A percentile compares a stretch with the other conserved stretches of the same genome.
These are phyloP conservation scores for Drosophila subpulchrella DNA, from an alignment of 1,140 invertebrate genomes.

Conservation along the genomic window DNA sequence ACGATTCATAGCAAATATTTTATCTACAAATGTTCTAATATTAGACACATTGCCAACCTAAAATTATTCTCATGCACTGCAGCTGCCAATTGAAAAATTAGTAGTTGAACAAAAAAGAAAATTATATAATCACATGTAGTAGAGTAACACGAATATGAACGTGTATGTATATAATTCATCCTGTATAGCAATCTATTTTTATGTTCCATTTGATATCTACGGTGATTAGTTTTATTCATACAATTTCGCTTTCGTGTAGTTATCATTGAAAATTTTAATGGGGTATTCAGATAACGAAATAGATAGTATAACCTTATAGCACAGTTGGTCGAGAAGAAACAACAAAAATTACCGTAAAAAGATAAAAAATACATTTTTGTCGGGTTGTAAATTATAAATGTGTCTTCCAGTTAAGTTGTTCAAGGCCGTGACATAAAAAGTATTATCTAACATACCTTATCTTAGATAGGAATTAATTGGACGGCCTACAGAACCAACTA, in stretches of 20 bases:
- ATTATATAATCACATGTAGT: conserved; percentile 29
- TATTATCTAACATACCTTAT: neutral
- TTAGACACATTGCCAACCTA: conserved; percentile 16
- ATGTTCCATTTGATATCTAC: conserved; percentile 7
- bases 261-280: conserved; percentile 28
- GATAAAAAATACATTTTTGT: neutral
- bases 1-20: conserved; percentile 17
- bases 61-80: conserved; percentile 12
- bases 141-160: conserved; percentile 35
- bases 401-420: too few relatives aligned
- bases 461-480: too few relatives aligned
- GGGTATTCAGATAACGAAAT: neutral
- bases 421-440: neutral
- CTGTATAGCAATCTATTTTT: conserved; percentile 9
- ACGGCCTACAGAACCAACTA: too few relatives aligned
- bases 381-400: neutral
- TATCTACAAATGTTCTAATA: conserved; percentile 16
- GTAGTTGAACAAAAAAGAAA: conserved; percentile 17
- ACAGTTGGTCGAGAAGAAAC: too few relatives aligned
- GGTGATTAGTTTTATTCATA: conserved; percentile 8
- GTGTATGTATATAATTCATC: conserved; percentile 36
- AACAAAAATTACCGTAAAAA: neutral
- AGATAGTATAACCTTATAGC: conserved; percentile 2
- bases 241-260: conserved; percentile 9
- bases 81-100: conserved; percentile 36